Evolutionary conservation across 2,113 vertebrate species (phyloP), one percentile per base, ranked within the genome.

Genomic region (Probosciger aterrimus): DNA sequence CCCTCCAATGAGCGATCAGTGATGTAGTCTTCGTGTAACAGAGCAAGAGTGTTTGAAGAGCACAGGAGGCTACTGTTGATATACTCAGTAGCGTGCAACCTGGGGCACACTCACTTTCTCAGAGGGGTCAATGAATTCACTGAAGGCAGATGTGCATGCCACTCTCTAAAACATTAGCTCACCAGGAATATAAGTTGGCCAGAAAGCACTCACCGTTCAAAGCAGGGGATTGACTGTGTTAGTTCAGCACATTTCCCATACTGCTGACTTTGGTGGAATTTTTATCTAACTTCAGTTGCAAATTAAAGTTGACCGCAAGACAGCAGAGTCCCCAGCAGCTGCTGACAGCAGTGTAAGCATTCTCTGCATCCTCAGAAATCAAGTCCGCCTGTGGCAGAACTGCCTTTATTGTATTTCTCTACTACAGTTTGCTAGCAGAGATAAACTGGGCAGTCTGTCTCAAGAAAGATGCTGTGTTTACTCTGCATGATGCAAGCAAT

Each of bases 1-100:
- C 7, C 50, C 3, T 1, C 24, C 47, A 55, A 24, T 5, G 59
- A 65, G 33, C 1, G 3, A 57, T 6, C 5, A 6, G n/a, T 1
- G 4, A 16, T 8, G 3, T 0, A n/a, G 23, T 7, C 6, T 70
- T 62, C 6, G 5, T 25, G 44, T 18, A 59, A 71, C 16, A 44
- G 2, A 5, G 18, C 24, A 53, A 20, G 31, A 52, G 43, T 4
- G 33, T 37, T 50, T n/a, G 25, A 89, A 39, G 60, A 70, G 31
- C 13, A 41, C 65, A 82, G 46, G 13, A 49, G 30, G 37, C 11
- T 44, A 7, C 57, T 53, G 24, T 5, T n/a, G 35, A 31, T 55
- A 12, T 4, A 39, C 14, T 47, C 46, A 18, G 14, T 7, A 25
- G 19, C 2, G 3, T 7, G 31, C 1, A 33, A 39, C 41, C 33